A percentile compares a stretch with the other conserved stretches of the same genome.
Conservation (phyloP, 92 coral and sea anemone species). For the Chrysogorgia sp. region DNA sequence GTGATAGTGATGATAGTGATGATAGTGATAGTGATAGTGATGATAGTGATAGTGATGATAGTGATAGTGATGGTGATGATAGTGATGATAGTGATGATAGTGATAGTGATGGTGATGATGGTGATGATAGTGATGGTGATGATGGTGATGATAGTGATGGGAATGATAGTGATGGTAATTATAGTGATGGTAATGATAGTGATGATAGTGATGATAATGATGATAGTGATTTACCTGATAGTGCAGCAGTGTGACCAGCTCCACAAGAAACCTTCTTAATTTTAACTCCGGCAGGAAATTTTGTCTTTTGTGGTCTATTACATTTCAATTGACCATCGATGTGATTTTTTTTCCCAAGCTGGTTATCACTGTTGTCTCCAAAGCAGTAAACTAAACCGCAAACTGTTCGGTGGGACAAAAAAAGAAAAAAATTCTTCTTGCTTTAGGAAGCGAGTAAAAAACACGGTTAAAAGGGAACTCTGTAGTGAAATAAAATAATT, state of each 20-base stretch:
- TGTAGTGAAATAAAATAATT: no score
- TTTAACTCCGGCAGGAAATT: constrained; percentile 66
- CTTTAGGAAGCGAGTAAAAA: background rate
- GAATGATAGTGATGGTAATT: no score
- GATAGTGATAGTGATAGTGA: no score
- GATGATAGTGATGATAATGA: no score
- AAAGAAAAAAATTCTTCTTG: background rate
- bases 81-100: no score
- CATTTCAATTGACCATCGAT: constrained; percentile 63
- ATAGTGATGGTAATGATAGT: no score
- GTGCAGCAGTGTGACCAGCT: constrained; percentile 79
- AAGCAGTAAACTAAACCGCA: constrained; percentile 77
- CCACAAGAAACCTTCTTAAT: constrained; percentile 83
- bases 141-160: no score
- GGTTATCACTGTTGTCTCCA: constrained; percentile 87
- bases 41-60: no score
- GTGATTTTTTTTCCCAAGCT: constrained; percentile 75
- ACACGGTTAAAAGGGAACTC: background rate
- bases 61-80: no score
- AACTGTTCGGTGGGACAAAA: constrained; percentile 43
- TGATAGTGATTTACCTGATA: constrained; percentile 88
- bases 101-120: no score
- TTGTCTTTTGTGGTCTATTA: constrained; percentile 72
- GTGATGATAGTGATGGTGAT: no score
- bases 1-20: no score